These are phyloP conservation scores for Sinosuthora webbiana DNA, from an alignment of 2,113 vertebrate genomes.

Conservation along the genomic window DNA sequence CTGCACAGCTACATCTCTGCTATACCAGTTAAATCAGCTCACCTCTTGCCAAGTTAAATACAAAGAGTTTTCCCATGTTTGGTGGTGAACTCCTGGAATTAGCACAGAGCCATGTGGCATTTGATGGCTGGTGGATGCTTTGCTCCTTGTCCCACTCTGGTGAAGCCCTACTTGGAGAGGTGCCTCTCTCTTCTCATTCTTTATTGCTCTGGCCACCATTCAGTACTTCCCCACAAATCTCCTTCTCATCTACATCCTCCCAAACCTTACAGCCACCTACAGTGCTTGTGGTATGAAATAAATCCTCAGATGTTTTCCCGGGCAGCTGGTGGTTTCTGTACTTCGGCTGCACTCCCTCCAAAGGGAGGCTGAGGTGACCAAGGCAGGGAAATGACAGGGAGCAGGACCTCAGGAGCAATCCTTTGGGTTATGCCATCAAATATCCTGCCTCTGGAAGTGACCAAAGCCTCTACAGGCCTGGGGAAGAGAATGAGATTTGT, in stretches of 20 bases:
- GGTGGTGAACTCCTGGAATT: slow-evolving; percentile 45
- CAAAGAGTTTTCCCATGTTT: slow-evolving; percentile 23
- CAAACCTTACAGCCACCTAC: slow-evolving; percentile 40
- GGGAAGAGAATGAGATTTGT: background rate
- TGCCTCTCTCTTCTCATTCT: background rate
- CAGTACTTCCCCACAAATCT: slow-evolving; percentile 21
- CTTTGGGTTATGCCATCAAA: background rate
- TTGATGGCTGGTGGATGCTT: background rate
- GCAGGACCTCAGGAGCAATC: background rate
- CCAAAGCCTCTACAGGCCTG: background rate
- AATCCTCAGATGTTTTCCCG: slow-evolving; percentile 6
- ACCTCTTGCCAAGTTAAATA: too few relatives aligned
- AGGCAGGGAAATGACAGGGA: background rate
- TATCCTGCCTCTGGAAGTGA: background rate
- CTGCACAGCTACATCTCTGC: too few relatives aligned
- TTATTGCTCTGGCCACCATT: slow-evolving; percentile 18
- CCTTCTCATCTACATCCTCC: slow-evolving; percentile 5
- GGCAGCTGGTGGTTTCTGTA: background rate
- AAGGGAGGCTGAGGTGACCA: background rate
- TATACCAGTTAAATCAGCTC: too few relatives aligned
- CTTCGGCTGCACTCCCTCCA: background rate
- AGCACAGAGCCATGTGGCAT: background rate
- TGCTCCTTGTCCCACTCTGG: background rate
- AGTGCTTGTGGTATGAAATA: slow-evolving; percentile 26
- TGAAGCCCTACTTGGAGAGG: slow-evolving; percentile 24